Percentiles rank a stretch among this genome's conserved stretches.
Evolutionary conservation across 2,113 vertebrate species (phyloP).

Genomic region (Misgurnus mizolepis): DNA sequence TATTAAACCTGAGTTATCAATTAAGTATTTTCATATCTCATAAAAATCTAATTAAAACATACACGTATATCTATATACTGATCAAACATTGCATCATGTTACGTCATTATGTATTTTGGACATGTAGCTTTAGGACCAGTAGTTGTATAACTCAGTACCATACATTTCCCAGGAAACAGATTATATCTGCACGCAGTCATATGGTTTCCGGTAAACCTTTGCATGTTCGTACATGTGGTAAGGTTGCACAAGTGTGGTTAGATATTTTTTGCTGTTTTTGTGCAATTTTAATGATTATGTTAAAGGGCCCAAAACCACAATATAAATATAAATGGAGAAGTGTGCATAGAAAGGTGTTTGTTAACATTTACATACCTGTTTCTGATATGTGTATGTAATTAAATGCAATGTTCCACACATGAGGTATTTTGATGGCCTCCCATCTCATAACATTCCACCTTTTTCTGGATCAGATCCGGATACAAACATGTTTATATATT

Average conservation of each 20-base stretch:
- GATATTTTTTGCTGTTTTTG: neutral
- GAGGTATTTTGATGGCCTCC: no score
- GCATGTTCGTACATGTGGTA: constrained; percentile 11
- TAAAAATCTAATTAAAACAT: no score
- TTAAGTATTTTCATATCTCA: no score
- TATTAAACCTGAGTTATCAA: no score
- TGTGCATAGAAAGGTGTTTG: neutral
- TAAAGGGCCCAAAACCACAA: neutral
- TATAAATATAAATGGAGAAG: neutral
- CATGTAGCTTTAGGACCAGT: no score
- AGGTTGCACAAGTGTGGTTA: constrained; percentile 21
- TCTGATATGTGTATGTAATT: neutral
- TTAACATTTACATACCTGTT: no score
- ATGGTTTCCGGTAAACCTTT: constrained; percentile 16
- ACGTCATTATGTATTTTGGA: neutral
- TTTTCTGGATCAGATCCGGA: no score
- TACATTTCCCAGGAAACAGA: neutral
- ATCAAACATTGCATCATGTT: neutral
- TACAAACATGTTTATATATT: neutral
- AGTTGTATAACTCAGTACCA: neutral
- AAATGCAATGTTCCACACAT: neutral
- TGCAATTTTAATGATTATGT: neutral
- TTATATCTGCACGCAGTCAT: constrained; percentile 14
- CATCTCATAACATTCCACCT: no score
- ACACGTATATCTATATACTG: neutral